Evolutionary conservation across 1,140 invertebrate genomes (phyloP).

Genomic region (Drosophila sp.): DNA sequence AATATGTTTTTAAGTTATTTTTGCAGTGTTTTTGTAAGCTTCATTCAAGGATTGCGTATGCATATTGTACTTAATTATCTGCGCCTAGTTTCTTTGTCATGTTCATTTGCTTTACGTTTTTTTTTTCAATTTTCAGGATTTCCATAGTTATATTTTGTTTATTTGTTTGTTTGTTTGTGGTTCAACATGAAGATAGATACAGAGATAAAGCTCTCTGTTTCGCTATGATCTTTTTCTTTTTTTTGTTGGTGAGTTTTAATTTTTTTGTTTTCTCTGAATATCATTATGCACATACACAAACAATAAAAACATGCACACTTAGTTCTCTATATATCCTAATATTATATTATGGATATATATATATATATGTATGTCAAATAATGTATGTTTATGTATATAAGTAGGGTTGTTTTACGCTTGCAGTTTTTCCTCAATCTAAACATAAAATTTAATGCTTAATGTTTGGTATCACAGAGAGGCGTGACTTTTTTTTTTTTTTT

Average conservation of each 20-base stretch:
- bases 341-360: slow-evolving; percentile 23
- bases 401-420: slow-evolving; percentile 53
- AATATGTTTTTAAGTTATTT: slow-evolving; percentile 62
- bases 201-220: slow-evolving; percentile 15
- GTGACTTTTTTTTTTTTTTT: slow-evolving; percentile 79
- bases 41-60: slow-evolving; percentile 28
- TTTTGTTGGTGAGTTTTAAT: slow-evolving; percentile 25
- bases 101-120: slow-evolving; percentile 46
- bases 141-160: slow-evolving; percentile 38
- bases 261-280: slow-evolving; percentile 50
- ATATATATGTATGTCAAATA: slow-evolving; percentile 21
- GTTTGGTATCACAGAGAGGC: slow-evolving; percentile 83
- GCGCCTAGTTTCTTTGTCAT: slow-evolving; percentile 67
- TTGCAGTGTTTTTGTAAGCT: slow-evolving; percentile 27
- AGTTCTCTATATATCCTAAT: slow-evolving; percentile 56
- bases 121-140: slow-evolving; percentile 32
- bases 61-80: slow-evolving; percentile 68
- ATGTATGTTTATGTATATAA: slow-evolving; percentile 37
- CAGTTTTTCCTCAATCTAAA: slow-evolving; percentile 72
- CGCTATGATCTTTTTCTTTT: not conserved
- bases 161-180: slow-evolving; percentile 16
- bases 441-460: slow-evolving; percentile 82
- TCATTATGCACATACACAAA: slow-evolving; percentile 64
- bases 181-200: slow-evolving; percentile 44
- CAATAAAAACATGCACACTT: slow-evolving; percentile 77